A percentile compares a stretch with the other conserved stretches of the same genome.
Evolutionary conservation across 2,797 vertebrate genomes (phyloP).

Genomic region (Cyprinodon diabolis): DNA sequence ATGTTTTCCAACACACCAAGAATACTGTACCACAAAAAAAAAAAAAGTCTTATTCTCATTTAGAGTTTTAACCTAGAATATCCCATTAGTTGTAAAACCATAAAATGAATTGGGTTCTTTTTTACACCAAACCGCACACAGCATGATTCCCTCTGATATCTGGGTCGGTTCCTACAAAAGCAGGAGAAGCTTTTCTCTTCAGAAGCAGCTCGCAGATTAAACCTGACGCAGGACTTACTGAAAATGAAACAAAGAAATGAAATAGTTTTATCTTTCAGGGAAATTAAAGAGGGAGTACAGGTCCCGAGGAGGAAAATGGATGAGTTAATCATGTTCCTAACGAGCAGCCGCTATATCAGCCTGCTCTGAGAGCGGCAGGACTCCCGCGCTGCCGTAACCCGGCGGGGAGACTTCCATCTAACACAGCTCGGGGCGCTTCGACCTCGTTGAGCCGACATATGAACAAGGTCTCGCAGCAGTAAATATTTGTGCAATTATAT

Average conservation of each 20-base stretch:
- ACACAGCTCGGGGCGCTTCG: constrained; percentile 45
- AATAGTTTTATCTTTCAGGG: constrained; percentile 49
- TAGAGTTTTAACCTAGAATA: not conserved
- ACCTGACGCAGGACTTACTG: constrained; percentile 16
- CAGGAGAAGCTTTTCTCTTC: constrained; percentile 11
- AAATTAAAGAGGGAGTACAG: constrained; percentile 57
- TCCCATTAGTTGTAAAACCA: not conserved
- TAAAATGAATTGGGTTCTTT: not conserved
- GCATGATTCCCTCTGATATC: not conserved
- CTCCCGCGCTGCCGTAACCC: constrained; percentile 39
- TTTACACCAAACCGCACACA: not conserved
- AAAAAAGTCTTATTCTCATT: not conserved
- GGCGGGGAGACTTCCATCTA: constrained; percentile 23
- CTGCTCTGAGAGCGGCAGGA: constrained; percentile 57
- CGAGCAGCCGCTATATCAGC: constrained; percentile 64
- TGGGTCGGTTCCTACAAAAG: not conserved
- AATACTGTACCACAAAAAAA: no score
- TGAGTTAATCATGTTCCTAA: constrained; percentile 69
- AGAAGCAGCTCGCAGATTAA: constrained; percentile 31
- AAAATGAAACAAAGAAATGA: constrained; percentile 42
- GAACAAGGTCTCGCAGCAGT: constrained; percentile 45
- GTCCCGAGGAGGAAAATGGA: constrained; percentile 56
- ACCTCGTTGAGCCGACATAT: constrained; percentile 26
- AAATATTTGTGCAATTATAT: constrained; percentile 54
- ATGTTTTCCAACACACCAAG: no score